These are phyloP conservation scores for Drosophila punjabiensis DNA, from an alignment of 1,140 invertebrate species.

Conservation along the genomic window DNA sequence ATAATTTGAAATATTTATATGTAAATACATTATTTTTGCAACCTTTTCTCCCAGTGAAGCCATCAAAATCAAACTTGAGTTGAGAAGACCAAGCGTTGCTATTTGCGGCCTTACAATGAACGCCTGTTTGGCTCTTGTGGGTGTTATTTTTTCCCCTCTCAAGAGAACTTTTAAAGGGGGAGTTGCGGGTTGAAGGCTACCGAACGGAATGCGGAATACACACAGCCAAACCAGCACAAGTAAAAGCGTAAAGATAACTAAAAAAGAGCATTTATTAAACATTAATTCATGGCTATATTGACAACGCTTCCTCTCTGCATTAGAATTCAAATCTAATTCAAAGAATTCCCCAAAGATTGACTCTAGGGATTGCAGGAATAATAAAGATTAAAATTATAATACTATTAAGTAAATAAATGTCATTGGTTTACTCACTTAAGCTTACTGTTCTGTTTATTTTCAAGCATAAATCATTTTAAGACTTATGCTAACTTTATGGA, in stretches of 20 bases:
- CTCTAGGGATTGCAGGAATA: background rate
- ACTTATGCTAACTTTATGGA: too few relatives aligned
- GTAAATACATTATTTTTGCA: background rate
- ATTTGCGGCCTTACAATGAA: slow-evolving; percentile 46
- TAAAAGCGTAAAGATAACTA: background rate
- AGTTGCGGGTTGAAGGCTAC: slow-evolving; percentile 36
- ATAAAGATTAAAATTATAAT: background rate
- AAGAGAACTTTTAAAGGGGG: background rate
- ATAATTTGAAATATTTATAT: fast-evolving
- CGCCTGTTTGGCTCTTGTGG: slow-evolving; percentile 34
- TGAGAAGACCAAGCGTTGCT: slow-evolving; percentile 27
- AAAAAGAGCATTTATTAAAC: slow-evolving; percentile 65
- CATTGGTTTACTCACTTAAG: background rate
- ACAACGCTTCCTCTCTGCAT: slow-evolving; percentile 22
- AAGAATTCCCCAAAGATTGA: slow-evolving; percentile 12
- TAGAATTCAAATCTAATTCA: slow-evolving; percentile 64
- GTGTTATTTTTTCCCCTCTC: slow-evolving; percentile 22
- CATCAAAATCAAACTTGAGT: slow-evolving; percentile 45
- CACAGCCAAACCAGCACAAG: slow-evolving; percentile 23
- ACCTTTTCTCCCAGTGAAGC: slow-evolving; percentile 17
- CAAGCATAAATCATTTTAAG: background rate
- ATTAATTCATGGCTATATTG: slow-evolving; percentile 69
- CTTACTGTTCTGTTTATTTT: background rate
- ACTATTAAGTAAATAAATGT: background rate
- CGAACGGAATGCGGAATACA: slow-evolving; percentile 68